These are phyloP conservation scores for Tridacna gigas DNA, from an alignment of 2,888 invertebrate species.

Conservation along the genomic window DNA sequence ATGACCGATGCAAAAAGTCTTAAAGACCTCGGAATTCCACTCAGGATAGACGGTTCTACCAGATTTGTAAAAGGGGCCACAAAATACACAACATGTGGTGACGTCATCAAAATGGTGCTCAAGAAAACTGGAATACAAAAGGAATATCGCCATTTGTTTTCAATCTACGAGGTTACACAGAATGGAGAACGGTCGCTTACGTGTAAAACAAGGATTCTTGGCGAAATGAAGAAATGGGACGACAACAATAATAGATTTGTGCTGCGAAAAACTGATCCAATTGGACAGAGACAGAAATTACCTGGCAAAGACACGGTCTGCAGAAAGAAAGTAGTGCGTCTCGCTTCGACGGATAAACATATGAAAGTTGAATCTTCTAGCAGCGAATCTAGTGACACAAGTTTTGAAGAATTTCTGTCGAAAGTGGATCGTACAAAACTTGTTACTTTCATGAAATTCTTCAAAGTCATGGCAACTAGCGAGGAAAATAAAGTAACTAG, in stretches of 20 bases:
- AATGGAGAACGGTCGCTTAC: conserved; percentile 39
- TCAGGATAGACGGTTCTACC: conserved; percentile 49
- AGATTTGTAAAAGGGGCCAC: conserved; percentile 57
- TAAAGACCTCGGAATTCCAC: conserved; percentile 52
- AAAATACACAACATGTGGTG: conserved; percentile 61
- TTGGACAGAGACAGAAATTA: conserved; percentile 21
- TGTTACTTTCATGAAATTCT: conserved; percentile 40
- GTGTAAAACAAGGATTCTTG: conserved; percentile 43
- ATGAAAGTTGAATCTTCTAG: conserved; percentile 2
- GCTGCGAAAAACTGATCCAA: conserved; percentile 46
- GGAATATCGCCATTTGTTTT: conserved; percentile 54
- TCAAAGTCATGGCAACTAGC: conserved; percentile 44
- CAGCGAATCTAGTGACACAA: conserved; percentile 35
- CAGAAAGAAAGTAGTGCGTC: conserved; percentile 4
- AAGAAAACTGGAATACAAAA: conserved; percentile 59
- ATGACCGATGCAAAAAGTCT: conserved; percentile 52
- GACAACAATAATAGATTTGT: conserved; percentile 45
- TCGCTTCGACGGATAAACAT: not conserved
- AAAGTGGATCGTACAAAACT: conserved; percentile 52
- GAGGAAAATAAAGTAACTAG: conserved; percentile 1
- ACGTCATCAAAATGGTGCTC: conserved; percentile 64
- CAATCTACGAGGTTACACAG: conserved; percentile 44
- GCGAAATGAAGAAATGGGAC: conserved; percentile 39
- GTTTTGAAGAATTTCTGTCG: conserved; percentile 50
- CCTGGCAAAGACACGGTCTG: not conserved